phyloP scores from a whole-genome alignment of 2,797 vertebrate species.

The Characodon lateralis region DNA sequence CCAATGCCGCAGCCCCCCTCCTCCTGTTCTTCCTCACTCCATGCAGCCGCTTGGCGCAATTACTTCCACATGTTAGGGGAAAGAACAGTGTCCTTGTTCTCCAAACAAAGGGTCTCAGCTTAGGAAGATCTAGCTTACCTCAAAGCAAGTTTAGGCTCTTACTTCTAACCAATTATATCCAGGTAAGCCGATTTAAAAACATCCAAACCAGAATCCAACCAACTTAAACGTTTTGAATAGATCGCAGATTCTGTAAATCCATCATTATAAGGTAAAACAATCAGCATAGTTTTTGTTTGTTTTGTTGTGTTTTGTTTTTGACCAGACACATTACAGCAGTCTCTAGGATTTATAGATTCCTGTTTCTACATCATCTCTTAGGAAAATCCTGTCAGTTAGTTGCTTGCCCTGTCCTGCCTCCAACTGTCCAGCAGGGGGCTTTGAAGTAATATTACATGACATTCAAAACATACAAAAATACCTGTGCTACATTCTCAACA shows the following conservation, averaged over 20 bases:
- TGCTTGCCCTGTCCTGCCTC: not conserved
- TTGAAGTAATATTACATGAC: not conserved
- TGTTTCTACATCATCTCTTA: not conserved
- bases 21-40: slow-evolving; percentile 52
- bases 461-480: not conserved
- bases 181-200: slow-evolving; percentile 4
- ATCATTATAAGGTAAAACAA: not conserved
- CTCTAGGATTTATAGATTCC: not conserved
- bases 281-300: not conserved
- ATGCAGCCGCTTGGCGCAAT: slow-evolving; percentile 81
- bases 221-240: not conserved
- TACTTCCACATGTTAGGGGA: slow-evolving; percentile 94
- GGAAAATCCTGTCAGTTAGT: not conserved
- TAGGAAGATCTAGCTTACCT: slow-evolving; percentile 34
- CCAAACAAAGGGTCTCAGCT: slow-evolving; percentile 74
- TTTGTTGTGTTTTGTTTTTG: not conserved
- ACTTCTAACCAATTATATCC: not conserved
- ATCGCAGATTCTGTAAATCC: not conserved
- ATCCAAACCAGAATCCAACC: not conserved
- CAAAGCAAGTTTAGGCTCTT: slow-evolving; percentile 31
- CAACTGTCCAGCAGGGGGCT: slow-evolving; percentile 66
- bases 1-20: slow-evolving; percentile 14
- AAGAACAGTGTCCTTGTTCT: slow-evolving; percentile 82
- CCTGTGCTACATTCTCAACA: not conserved
- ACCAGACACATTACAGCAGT: not conserved